Conservation (phyloP, 2,113 vertebrate species). For the Percina caprodes region DNA sequence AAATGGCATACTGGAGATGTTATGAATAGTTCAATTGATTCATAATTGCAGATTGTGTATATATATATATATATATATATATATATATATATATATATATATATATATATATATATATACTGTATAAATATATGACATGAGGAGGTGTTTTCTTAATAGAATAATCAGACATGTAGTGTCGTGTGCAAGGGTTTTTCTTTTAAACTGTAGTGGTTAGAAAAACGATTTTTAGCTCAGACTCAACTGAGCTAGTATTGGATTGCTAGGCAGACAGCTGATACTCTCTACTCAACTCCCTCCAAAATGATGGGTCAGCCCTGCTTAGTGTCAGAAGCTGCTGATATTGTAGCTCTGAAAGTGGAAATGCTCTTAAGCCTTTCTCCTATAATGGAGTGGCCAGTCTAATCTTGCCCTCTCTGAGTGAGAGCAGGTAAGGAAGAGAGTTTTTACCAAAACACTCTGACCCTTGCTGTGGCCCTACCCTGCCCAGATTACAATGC, state of each 20-base stretch:
- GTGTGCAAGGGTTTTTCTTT: not conserved
- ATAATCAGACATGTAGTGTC: not conserved
- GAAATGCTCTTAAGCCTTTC: constrained; percentile 76
- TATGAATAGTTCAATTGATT: constrained; percentile 68
- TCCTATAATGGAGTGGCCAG: constrained; percentile 75
- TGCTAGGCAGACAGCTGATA: constrained; percentile 51
- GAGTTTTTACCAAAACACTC: constrained; percentile 60
- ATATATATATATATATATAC: constrained; percentile 2
- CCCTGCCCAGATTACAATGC: constrained; percentile 59
- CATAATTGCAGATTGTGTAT: constrained; percentile 51
- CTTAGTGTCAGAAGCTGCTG: constrained; percentile 80
- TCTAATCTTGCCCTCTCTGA: constrained; percentile 75
- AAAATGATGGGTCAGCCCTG: constrained; percentile 79
- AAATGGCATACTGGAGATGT: constrained; percentile 62
- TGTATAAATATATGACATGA: constrained; percentile 10
- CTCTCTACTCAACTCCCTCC: constrained; percentile 44
- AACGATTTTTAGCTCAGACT: constrained; percentile 12
- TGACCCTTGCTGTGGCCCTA: constrained; percentile 66
- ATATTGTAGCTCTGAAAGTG: constrained; percentile 76
- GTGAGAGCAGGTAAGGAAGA: constrained; percentile 63
- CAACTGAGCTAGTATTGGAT: constrained; percentile 6
- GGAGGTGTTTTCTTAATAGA: constrained; percentile 14
- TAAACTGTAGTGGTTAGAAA: constrained; percentile 7
- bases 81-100: constrained; percentile 41
- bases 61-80: constrained; percentile 24